Conservation (phyloP, 35 echinoderm and acorn worm genomes). For the Eucidaris tribuloides region DNA sequence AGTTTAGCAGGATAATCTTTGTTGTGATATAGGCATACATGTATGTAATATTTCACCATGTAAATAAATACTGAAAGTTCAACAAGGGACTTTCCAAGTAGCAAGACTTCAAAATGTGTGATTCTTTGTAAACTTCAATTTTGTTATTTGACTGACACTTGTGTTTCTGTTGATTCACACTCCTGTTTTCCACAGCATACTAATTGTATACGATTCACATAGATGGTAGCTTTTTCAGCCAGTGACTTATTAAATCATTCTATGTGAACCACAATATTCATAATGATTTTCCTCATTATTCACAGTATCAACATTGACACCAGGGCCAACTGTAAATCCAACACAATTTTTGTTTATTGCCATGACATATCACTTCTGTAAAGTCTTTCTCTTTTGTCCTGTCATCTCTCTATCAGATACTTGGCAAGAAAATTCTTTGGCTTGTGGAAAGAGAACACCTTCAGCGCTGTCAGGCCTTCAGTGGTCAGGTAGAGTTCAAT, state of each 20-base stretch:
- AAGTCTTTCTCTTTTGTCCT: neutral
- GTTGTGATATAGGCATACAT: no score
- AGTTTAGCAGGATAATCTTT: neutral
- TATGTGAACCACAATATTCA: neutral
- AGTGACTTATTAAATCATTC: neutral
- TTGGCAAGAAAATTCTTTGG: slow-evolving; percentile 25
- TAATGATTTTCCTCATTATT: neutral
- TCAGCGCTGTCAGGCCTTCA: slow-evolving; percentile 2
- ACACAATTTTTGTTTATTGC: no score
- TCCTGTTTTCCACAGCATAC: neutral
- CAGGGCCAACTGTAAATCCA: no score
- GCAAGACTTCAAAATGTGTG: neutral
- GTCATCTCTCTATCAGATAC: neutral
- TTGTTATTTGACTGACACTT: neutral
- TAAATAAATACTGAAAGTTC: neutral
- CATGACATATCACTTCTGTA: no score
- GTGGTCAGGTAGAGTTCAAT: slow-evolving; percentile 2
- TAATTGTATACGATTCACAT: no score
- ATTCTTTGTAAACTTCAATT: neutral
- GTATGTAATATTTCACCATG: neutral
- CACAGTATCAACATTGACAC: no score
- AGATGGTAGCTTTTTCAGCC: neutral
- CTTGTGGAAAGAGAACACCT: slow-evolving; percentile 8
- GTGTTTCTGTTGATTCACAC: no score
- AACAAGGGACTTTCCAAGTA: neutral